These are phyloP conservation scores for Amphiprion ocellaris DNA, from an alignment of 2,113 vertebrate species.

Conservation along the genomic window DNA sequence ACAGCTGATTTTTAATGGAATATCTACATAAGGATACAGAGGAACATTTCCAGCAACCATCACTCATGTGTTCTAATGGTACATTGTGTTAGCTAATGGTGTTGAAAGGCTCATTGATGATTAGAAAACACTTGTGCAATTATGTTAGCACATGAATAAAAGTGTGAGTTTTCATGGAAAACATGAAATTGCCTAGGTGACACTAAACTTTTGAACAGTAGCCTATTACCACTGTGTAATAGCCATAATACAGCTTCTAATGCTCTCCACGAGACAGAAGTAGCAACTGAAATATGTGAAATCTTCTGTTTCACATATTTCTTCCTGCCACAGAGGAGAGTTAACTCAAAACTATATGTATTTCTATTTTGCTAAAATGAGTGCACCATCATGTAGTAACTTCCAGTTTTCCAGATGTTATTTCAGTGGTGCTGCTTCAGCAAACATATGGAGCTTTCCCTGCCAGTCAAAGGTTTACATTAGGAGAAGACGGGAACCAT, in stretches of 20 bases:
- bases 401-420: constrained; percentile 23
- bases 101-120: too few species aligned
- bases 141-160: too few species aligned
- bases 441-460: constrained; percentile 37
- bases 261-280: neutral
- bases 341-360: neutral
- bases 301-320: neutral
- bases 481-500: constrained; percentile 61
- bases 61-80: too few species aligned
- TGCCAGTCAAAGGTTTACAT: constrained; percentile 50
- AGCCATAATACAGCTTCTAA: constrained; percentile 3
- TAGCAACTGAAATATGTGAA: neutral
- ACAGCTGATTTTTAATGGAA: too few species aligned
- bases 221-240: neutral
- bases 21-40: too few species aligned
- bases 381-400: constrained; percentile 4
- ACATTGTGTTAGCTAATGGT: too few species aligned
- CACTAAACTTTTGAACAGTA: too few species aligned
- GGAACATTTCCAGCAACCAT: too few species aligned
- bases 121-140: too few species aligned
- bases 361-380: constrained; percentile 1
- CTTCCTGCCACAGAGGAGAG: neutral
- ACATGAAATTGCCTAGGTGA: too few species aligned
- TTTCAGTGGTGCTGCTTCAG: constrained; percentile 48
- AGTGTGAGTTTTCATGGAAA: too few species aligned